These are phyloP conservation scores for Dinocampus coccinellae DNA, from an alignment of 2,888 invertebrate genomes.

Conservation along the genomic window DNA sequence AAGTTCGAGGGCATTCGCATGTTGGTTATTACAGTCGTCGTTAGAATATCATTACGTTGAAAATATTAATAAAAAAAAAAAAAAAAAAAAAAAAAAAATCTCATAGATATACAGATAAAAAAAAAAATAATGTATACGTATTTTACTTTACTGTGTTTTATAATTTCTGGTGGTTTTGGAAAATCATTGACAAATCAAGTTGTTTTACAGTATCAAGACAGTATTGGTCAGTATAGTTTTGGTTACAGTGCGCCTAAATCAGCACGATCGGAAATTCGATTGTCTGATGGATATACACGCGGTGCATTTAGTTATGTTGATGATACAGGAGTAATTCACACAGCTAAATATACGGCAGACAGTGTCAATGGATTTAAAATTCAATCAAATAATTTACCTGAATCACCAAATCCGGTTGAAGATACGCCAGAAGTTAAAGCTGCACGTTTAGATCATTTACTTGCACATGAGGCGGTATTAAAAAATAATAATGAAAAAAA, in stretches of 20 bases:
- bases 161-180: slow-evolving; percentile 41
- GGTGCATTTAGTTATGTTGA: slow-evolving; percentile 70
- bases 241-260: slow-evolving; percentile 64
- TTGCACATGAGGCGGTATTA: slow-evolving; percentile 61
- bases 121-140: slow-evolving; percentile 12
- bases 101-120: not conserved
- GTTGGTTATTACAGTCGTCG: slow-evolving; percentile 1
- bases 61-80: not conserved
- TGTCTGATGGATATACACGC: slow-evolving; percentile 66
- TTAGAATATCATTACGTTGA: not conserved
- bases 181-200: slow-evolving; percentile 42
- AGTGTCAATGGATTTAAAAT: slow-evolving; percentile 69
- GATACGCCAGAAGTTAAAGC: slow-evolving; percentile 68
- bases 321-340: slow-evolving; percentile 67
- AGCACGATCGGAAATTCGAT: slow-evolving; percentile 65
- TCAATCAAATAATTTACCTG: slow-evolving; percentile 69
- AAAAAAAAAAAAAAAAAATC: not conserved
- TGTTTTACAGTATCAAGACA: slow-evolving; percentile 65
- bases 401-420: slow-evolving; percentile 58
- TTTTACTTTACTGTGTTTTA: slow-evolving; percentile 42
- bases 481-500: slow-evolving; percentile 9
- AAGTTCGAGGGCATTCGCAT: slow-evolving; percentile 34
- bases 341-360: slow-evolving; percentile 68
- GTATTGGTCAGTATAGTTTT: slow-evolving; percentile 68
- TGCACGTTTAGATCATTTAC: slow-evolving; percentile 63